These are phyloP conservation scores for Bubo blakistoni DNA, from an alignment of 2,113 vertebrate genomes.

Conservation along the genomic window DNA sequence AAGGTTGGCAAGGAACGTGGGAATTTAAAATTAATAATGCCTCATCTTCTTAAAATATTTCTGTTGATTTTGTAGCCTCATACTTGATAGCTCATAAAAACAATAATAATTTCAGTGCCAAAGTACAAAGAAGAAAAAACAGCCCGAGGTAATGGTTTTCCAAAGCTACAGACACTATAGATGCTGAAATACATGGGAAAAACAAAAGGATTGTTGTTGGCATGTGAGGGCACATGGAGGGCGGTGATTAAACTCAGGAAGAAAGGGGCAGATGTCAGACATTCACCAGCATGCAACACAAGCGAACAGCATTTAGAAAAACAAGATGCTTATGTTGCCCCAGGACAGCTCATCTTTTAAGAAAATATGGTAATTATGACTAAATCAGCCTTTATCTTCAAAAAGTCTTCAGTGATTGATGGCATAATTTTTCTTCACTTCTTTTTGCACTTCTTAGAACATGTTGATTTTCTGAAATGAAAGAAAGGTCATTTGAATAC, in stretches of 20 bases:
- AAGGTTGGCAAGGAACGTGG: background rate
- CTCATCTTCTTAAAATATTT: background rate
- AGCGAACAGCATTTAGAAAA: conserved; percentile 32
- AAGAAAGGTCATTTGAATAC: background rate
- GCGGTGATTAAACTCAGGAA: conserved; percentile 29
- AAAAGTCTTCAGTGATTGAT: background rate
- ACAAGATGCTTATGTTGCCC: conserved; percentile 5
- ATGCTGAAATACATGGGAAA: background rate
- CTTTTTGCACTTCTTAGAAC: background rate
- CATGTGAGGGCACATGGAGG: background rate
- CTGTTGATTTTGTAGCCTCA: conserved; percentile 1
- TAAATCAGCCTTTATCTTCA: background rate
- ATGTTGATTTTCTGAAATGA: background rate
- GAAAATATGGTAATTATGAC: background rate
- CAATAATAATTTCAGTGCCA: background rate
- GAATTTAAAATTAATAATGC: conserved; percentile 20
- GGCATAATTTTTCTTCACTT: background rate
- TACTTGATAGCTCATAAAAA: background rate
- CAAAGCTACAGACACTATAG: background rate
- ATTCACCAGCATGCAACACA: background rate
- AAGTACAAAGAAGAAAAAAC: background rate
- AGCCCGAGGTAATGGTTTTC: background rate
- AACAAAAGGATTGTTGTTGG: background rate
- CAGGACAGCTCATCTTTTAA: conserved; percentile 10
- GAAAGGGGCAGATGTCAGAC: conserved; percentile 36